Conservation (phyloP, 1,140 invertebrate genomes). For the Cardiocondyla obscurior region DNA sequence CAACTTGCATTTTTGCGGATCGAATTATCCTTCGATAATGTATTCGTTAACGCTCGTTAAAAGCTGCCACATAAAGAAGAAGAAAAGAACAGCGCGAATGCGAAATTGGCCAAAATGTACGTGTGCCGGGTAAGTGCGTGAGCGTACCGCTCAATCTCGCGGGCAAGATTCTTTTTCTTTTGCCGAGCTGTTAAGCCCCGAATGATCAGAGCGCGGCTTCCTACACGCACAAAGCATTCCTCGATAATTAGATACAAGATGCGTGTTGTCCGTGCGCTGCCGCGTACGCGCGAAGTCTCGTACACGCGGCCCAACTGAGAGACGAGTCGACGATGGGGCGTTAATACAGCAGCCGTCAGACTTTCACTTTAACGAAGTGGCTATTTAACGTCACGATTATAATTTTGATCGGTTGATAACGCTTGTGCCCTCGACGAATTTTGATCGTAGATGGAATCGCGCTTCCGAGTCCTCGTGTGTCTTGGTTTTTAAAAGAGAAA, state of each 20-base stretch:
- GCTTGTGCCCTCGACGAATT: neutral
- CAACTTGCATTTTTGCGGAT: neutral
- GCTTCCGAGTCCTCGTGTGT: neutral
- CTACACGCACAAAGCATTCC: constrained; percentile 78
- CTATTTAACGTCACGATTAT: constrained; percentile 43
- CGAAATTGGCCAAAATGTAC: constrained; percentile 35
- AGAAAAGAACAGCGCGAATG: neutral
- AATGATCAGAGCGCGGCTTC: constrained; percentile 72
- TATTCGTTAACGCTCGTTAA: constrained; percentile 10
- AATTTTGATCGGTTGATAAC: constrained; percentile 44
- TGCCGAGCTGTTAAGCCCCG: constrained; percentile 72
- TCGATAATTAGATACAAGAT: constrained; percentile 74
- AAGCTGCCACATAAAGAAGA: neutral
- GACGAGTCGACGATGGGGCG: constrained; percentile 4
- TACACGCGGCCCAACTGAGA: constrained; percentile 1
- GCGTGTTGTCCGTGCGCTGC: constrained; percentile 47
- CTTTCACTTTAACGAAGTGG: constrained; percentile 51
- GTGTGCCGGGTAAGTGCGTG: neutral
- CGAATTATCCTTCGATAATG: neutral
- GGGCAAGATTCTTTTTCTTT: constrained; percentile 64
- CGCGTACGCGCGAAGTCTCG: constrained; percentile 36
- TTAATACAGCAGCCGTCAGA: neutral
- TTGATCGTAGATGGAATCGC: constrained; percentile 3
- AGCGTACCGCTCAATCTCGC: constrained; percentile 31
- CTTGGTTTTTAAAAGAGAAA: too few relatives aligned